phyloP scores from a whole-genome alignment of 2,113 vertebrate genomes.

The Orthochromis malagaraziensis region DNA sequence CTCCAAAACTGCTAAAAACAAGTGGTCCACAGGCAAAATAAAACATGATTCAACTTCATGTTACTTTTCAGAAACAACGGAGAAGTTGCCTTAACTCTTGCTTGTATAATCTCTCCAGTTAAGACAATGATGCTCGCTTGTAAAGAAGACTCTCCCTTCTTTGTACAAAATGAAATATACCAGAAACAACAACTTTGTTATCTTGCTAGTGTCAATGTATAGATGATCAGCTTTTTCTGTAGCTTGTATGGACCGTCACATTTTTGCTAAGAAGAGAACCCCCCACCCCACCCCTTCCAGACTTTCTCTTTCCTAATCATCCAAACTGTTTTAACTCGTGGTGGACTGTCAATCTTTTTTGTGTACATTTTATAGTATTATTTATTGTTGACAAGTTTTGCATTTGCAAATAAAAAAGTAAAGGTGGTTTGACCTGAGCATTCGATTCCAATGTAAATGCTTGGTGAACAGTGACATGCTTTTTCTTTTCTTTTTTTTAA shows the following conservation, averaged over 20 bases:
- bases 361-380: slow-evolving; percentile 82
- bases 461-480: slow-evolving; percentile 56
- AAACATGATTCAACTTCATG: slow-evolving; percentile 50
- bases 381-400: slow-evolving; percentile 78
- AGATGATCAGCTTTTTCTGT: slow-evolving; percentile 74
- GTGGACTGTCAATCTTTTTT: slow-evolving; percentile 74
- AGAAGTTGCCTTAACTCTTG: slow-evolving; percentile 79
- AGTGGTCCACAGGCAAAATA: slow-evolving; percentile 30
- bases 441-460: slow-evolving; percentile 57
- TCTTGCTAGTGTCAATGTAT: slow-evolving; percentile 77
- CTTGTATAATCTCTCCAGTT: slow-evolving; percentile 72
- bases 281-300: not conserved
- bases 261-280: slow-evolving; percentile 65
- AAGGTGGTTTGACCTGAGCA: slow-evolving; percentile 62
- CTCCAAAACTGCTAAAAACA: slow-evolving; percentile 24
- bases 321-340: slow-evolving; percentile 65
- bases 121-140: slow-evolving; percentile 65
- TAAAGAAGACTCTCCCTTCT: slow-evolving; percentile 59
- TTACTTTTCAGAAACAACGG: slow-evolving; percentile 65
- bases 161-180: slow-evolving; percentile 69
- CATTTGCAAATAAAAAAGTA: slow-evolving; percentile 70
- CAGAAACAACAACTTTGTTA: slow-evolving; percentile 70
- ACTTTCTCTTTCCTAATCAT: slow-evolving; percentile 36
- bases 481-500: slow-evolving; percentile 60
- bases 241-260: slow-evolving; percentile 69